A percentile compares a stretch with the other conserved stretches of the same genome.
These are phyloP conservation scores for Pyrrhosoma nymphula DNA, from an alignment of 2,888 invertebrate genomes.

Conservation along the genomic window DNA sequence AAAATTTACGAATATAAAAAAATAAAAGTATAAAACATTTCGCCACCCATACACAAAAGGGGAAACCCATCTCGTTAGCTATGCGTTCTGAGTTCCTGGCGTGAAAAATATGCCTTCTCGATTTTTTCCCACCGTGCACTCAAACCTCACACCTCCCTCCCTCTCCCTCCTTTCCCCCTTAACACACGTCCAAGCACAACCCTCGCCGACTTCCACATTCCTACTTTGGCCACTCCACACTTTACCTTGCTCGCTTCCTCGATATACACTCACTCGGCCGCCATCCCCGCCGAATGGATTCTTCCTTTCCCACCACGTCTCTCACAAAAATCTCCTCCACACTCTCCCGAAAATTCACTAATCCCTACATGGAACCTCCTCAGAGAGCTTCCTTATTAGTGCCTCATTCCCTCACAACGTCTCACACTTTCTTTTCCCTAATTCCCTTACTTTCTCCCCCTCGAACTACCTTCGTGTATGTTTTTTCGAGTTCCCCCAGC, in stretches of 20 bases:
- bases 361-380: background rate
- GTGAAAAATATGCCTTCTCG: constrained; percentile 57
- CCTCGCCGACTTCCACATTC: background rate
- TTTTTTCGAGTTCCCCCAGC: background rate
- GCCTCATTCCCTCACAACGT: background rate
- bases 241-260: background rate
- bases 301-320: background rate
- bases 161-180: background rate
- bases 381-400: background rate
- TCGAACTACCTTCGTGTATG: background rate
- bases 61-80: constrained; percentile 52
- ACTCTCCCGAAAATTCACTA: background rate
- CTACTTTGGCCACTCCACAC: background rate
- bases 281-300: background rate
- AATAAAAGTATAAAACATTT: constrained; percentile 41
- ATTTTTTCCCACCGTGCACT: background rate
- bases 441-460: constrained; percentile 4
- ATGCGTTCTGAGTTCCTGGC: constrained; percentile 51
- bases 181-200: background rate
- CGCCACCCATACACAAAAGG: constrained; percentile 59
- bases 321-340: background rate
- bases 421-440: background rate
- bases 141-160: background rate
- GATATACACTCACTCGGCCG: background rate
- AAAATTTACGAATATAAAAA: constrained; percentile 7